Evolutionary conservation across 2,113 vertebrate species (phyloP), one percentile per base, ranked within the genome.

Genomic region (Corynorhinus townsendii): DNA sequence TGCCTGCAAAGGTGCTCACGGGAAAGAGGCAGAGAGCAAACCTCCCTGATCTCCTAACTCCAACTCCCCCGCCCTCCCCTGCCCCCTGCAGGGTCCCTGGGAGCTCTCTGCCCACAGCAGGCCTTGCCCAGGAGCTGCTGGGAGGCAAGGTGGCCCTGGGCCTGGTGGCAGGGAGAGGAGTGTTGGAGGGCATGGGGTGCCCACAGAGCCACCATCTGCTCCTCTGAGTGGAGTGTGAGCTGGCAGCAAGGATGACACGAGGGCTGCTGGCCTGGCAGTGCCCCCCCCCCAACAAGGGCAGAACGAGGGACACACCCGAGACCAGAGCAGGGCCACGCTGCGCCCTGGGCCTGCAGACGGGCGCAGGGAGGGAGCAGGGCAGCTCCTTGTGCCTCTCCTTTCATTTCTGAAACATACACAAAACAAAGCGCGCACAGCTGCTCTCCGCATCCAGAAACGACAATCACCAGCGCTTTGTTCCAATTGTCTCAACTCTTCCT

Each of bases 361-460:
- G 49, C 72, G 1, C 2, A 0, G 79, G 85, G 69, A 12, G 45
- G 59, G 26, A 68, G 62, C 10, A 7, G 86, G 88, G 79, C 62
- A 1, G 86, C 68, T 28, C 80, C 3, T 5, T 5, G 0, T 4
- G 66, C 59, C 16, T 81, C 66, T 45, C 11, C 38, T 59, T 62
- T 52, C 82, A 14, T 76, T 72, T 75, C 64, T 20, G 90, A 75
- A 85, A 92, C 90, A 84, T 8, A 9, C 66, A 14, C 26, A 0
- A 82, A 91, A 96, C 97, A 93, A 92, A 94, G 92, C 40, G 33
- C 0, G 0, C 91, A 40, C 96, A 97, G 97, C 97, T 97, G 96
- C 24, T 79, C 33, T 3, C 85, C 43, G 40, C 81, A 0, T 20
- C 22, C 69, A 1, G 91, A 40, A 47, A 33, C 43, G 95, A 90